phyloP scores from a whole-genome alignment of 2,888 invertebrate genomes.

The Agriotes lineatus region DNA sequence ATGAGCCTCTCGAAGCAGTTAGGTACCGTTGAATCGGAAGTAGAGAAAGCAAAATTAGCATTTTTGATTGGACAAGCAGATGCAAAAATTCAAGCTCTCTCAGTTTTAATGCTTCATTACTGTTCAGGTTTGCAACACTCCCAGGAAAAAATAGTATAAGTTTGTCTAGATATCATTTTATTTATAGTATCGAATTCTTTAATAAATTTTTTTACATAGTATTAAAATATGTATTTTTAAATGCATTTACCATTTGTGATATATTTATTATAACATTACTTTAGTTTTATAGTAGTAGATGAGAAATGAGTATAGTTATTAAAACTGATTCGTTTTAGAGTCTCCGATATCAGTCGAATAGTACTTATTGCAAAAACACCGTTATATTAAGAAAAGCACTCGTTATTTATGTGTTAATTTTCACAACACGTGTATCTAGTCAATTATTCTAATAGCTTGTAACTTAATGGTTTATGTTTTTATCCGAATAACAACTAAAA shows the following conservation, averaged over 20 bases:
- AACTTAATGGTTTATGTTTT: slow-evolving; percentile 4
- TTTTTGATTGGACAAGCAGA: slow-evolving; percentile 77
- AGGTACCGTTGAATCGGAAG: slow-evolving; percentile 62
- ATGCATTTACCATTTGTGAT: slow-evolving; percentile 38
- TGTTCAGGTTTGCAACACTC: slow-evolving; percentile 93
- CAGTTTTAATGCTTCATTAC: slow-evolving; percentile 93
- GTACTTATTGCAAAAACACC: slow-evolving; percentile 20
- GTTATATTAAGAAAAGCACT: slow-evolving; percentile 20
- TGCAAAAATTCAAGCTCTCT: slow-evolving; percentile 89
- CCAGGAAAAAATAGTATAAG: slow-evolving; percentile 61
- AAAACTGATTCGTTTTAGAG: background rate
- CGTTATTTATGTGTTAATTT: slow-evolving; percentile 19
- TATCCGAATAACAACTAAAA: background rate
- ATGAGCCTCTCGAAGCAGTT: slow-evolving; percentile 68
- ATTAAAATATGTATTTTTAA: slow-evolving; percentile 32
- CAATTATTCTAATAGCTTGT: slow-evolving; percentile 36
- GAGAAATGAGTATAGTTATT: background rate
- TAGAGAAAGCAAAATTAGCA: slow-evolving; percentile 66
- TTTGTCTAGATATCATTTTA: too few species aligned
- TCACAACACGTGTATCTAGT: slow-evolving; percentile 32
- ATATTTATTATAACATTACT: slow-evolving; percentile 35
- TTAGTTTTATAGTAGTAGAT: slow-evolving; percentile 2
- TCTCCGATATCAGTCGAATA: background rate
- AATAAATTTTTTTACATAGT: slow-evolving; percentile 28
- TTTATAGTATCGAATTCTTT: background rate